Percentiles rank a stretch among this genome's conserved stretches.
Conservation (phyloP, 2,797 vertebrate species). For the Clarias pachynema region DNA sequence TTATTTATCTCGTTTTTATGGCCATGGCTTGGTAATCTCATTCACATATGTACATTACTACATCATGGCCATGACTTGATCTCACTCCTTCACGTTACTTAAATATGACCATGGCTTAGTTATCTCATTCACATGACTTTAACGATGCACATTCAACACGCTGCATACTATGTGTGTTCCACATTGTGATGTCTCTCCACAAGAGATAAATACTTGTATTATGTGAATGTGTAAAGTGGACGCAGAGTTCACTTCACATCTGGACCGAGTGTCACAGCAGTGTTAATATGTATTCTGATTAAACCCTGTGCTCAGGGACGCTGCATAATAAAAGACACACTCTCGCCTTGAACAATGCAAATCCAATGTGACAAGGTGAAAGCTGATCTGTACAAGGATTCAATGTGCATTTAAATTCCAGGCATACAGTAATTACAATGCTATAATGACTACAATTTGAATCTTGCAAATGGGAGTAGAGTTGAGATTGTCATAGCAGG, state of each 20-base stretch:
- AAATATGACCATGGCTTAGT: background rate
- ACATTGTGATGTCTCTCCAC: background rate
- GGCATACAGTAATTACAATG: background rate
- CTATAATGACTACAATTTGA: constrained; percentile 1
- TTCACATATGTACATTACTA: background rate
- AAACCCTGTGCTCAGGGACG: background rate
- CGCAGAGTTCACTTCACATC: constrained; percentile 13
- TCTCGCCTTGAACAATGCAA: constrained; percentile 3
- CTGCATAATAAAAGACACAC: constrained; percentile 6
- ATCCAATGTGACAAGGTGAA: constrained; percentile 13
- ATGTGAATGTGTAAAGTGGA: background rate
- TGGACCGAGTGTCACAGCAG: background rate
- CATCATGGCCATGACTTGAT: background rate
- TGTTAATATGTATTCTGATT: constrained; percentile 23
- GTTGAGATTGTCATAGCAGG: background rate
- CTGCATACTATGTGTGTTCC: too few species aligned
- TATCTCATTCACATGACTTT: background rate
- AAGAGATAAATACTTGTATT: background rate
- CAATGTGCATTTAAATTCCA: constrained; percentile 11
- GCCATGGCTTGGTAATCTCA: background rate
- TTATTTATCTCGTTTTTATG: too few species aligned
- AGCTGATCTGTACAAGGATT: constrained; percentile 3
- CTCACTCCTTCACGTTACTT: background rate
- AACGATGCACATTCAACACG: background rate
- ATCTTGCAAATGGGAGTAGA: background rate